These are phyloP conservation scores for Tachuris rubrigastra DNA, from an alignment of 2,113 vertebrate genomes.

Conservation along the genomic window DNA sequence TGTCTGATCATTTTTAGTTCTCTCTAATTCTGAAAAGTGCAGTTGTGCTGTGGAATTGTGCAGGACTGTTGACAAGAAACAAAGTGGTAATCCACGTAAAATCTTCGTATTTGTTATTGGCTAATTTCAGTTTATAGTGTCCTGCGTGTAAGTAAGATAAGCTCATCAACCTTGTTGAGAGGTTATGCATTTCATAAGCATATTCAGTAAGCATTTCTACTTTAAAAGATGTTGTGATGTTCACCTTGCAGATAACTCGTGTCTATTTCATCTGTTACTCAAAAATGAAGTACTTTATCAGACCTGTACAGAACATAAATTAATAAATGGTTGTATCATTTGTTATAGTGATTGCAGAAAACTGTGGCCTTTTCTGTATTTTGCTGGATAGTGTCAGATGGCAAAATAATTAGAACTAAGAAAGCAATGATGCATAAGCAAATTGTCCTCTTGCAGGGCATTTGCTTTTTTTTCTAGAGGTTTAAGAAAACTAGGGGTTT, in stretches of 20 bases:
- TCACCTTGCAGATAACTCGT: background rate
- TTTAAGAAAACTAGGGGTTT: background rate
- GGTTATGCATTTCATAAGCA: background rate
- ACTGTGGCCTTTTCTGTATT: background rate
- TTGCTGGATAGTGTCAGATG: background rate
- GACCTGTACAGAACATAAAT: background rate
- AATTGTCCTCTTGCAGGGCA: background rate
- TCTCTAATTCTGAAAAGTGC: background rate
- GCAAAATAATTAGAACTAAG: background rate
- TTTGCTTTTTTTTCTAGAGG: background rate
- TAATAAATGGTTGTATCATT: background rate
- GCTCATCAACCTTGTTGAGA: background rate
- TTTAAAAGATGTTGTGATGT: background rate
- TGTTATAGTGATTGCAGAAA: background rate
- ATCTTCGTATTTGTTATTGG: background rate
- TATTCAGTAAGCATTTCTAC: background rate
- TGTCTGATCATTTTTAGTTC: background rate
- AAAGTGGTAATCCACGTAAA: background rate
- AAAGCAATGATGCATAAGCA: background rate
- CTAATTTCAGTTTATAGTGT: background rate
- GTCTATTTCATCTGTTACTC: background rate
- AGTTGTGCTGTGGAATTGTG: background rate
- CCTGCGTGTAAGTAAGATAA: background rate
- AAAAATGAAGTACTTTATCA: background rate
- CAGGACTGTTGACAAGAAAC: background rate